Evolutionary conservation across 2,888 invertebrate genomes (phyloP), one percentile per base, ranked within the genome.

Genomic region (Scrobipalpa costella): DNA sequence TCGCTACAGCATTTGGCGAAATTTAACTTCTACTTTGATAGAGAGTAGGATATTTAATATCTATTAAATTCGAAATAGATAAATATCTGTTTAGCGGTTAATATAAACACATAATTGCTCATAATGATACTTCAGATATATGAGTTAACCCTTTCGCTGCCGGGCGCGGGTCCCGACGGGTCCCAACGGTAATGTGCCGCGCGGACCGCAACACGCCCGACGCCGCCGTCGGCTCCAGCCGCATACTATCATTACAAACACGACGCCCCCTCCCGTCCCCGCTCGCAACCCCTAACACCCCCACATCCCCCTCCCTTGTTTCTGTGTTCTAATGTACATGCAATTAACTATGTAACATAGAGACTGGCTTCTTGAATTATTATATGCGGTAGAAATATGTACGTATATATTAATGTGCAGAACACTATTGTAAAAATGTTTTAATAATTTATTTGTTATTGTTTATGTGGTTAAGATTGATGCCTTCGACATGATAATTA

Each of bases 151-250:
- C 55, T 34, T 55, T 55, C 27, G n/a, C 55, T 34, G 55, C 55
- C 34, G 33, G 33, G 52, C 27, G 33, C 49, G 49, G 19, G 15
- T 49, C 19, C n/a, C 36, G 36, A 5, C 27, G 27, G 27, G 27
- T 27, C 27, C 36, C 57, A 36, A 15, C 21, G 58, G 6, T 19
- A 38, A 3, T 8, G 11, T n/a, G 21, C 19, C 21, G 21, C 36
- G 9, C 38, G 38, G 40, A 40, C 58, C 58, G 38, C 58, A 38
- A 21, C 59, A 47, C 15, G 13, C 57, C 21, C 27, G 33, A 9
- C 60, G 64, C 64, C 50, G 61, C 61, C 49, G 64, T 55, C 63
- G 63, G 7, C 13, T 58, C 44, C 44, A 11, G 40, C 40, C 47
- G 47, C 52, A 52, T 40, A 40, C 58, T 17, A 58, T 34, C 33